Evolutionary conservation across 2,888 invertebrate species (phyloP).

Genomic region (Linyphia triangularis): DNA sequence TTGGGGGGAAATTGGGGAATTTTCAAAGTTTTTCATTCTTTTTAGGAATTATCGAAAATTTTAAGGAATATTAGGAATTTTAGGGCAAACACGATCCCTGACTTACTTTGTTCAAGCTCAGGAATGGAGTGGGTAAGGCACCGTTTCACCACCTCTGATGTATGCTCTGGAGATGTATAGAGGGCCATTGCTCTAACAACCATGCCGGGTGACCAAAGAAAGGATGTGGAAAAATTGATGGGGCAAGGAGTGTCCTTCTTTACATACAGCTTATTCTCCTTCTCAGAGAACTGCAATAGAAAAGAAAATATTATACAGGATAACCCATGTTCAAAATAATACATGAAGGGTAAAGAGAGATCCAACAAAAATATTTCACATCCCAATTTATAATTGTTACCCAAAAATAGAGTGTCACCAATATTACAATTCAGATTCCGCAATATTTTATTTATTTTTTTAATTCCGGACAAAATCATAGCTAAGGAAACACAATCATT

Average conservation of each 20-base stretch:
- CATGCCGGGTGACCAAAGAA: not conserved
- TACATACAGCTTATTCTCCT: slow-evolving; percentile 50
- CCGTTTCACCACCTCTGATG: slow-evolving; percentile 29
- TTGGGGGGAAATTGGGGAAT: too few species aligned
- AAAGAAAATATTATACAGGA: too few species aligned
- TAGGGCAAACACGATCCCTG: too few species aligned
- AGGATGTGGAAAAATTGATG: slow-evolving; percentile 22
- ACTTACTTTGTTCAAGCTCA: not conserved
- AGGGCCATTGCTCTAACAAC: slow-evolving; percentile 39
- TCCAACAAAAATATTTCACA: too few species aligned
- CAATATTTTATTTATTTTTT: not conserved
- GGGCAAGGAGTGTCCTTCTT: slow-evolving; percentile 48
- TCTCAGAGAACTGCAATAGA: slow-evolving; percentile 52
- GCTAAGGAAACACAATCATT: not conserved
- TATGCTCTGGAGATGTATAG: slow-evolving; percentile 43
- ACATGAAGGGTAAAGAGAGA: too few species aligned
- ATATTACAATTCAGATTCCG: not conserved
- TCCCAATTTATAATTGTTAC: not conserved
- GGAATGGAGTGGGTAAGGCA: slow-evolving; percentile 56
- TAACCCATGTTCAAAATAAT: too few species aligned
- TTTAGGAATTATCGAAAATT: too few species aligned
- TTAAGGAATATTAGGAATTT: too few species aligned
- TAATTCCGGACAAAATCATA: not conserved
- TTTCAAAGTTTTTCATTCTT: too few species aligned
- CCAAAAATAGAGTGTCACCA: not conserved